Base-by-base conservation (phyloP, 2,888 invertebrate genomes). In the Dryadula phaetusa region DNA sequence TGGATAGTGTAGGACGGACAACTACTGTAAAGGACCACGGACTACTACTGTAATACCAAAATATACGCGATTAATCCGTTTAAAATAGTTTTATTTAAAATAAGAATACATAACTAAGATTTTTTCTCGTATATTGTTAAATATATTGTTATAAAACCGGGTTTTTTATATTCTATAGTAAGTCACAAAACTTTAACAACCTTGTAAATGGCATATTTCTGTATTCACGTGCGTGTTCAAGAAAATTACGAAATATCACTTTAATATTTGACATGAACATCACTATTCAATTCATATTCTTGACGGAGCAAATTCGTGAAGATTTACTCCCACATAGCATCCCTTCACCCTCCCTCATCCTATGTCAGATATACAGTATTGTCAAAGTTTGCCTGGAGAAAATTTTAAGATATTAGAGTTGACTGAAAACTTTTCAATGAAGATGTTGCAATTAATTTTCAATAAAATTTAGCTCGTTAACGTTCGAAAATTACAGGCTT, bases 381-480 rank as follows among this genome's bases (percentile, higher is more conserved):
- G 85, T 85, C 78, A 79, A 88, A 90, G 81, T 88, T 87, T 73
- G 67, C 56, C 66, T n/a, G 69, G 72, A 80, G 81, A 81, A 84
- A 88, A 88, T 85, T 88, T 85, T 86, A 65, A 82, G 84, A 86
- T 86, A 87, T 84, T 84, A 84, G 87, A 88, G 82, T 88, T 83
- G 79, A 85, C 82, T 84, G 28, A 42, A 40, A 58, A 58, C 80
- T 92, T 90, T 89, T 85, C 87, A 86, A 87, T 88, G 88, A 88
- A 90, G 90, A 90, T 88, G 90, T 91, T 88, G 89, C 89, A 90
- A 92, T 91, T 92, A 92, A 91, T 92, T 91, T 91, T 88, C 90
- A 87, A 90, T 90, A 87, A 90, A 91, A 89, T 91, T 90, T 86
- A 86, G 87, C 88, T 90, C 91, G 90, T 90, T 91, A 90, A 90